phyloP scores from a whole-genome alignment of 37 sponge, comb jelly and placozoan species.

The Spongilla lacustris region DNA sequence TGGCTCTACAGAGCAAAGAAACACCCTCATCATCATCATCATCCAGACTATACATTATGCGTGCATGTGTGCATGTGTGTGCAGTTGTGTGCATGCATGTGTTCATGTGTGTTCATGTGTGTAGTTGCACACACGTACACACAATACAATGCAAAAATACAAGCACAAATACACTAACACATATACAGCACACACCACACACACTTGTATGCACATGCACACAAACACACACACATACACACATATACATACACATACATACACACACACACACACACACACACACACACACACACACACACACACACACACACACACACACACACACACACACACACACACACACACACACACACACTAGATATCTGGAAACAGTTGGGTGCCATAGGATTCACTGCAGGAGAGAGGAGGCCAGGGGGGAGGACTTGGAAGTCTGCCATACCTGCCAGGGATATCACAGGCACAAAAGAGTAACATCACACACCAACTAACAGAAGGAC shows the following conservation, averaged over 20 bases:
- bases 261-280: slow-evolving; percentile 30
- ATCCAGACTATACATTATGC: too few relatives aligned
- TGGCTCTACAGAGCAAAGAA: too few relatives aligned
- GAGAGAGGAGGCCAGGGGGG: slow-evolving; percentile 58
- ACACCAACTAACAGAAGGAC: too few relatives aligned
- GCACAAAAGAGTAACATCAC: too few relatives aligned
- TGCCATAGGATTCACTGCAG: background rate
- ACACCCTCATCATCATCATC: too few relatives aligned
- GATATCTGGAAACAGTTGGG: background rate
- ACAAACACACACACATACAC: background rate
- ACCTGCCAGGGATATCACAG: slow-evolving; percentile 36
- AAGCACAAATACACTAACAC: too few relatives aligned
- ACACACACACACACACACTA: slow-evolving; percentile 48
- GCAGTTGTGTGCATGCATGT: too few relatives aligned
- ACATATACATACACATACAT: slow-evolving; percentile 7
- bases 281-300: slow-evolving; percentile 39
- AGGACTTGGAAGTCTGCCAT: slow-evolving; percentile 75
- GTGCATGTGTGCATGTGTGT: too few relatives aligned
- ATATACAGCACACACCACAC: background rate
- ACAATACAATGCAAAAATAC: too few relatives aligned
- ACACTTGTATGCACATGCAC: background rate
- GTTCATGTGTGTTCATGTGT: too few relatives aligned
- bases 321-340: slow-evolving; percentile 56
- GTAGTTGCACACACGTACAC: background rate
- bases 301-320: slow-evolving; percentile 42